These are phyloP conservation scores for Pseudomyrmex gracilis DNA, from an alignment of 1,140 invertebrate genomes.

Conservation along the genomic window DNA sequence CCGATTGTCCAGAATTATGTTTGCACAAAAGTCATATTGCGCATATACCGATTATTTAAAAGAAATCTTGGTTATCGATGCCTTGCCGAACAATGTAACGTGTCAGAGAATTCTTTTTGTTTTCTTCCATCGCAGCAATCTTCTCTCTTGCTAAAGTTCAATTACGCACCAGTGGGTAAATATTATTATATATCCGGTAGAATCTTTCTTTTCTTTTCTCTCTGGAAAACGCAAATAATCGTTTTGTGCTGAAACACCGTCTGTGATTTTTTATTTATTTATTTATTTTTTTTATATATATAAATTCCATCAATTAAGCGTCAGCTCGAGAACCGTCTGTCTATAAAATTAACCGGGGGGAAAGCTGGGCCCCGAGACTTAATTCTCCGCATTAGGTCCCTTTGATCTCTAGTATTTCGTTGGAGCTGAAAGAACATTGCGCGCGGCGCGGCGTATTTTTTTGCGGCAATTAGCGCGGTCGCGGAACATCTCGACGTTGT, in stretches of 20 bases:
- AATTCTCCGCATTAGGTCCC: slow-evolving; percentile 1
- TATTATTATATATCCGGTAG: no score
- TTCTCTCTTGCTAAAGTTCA: not conserved
- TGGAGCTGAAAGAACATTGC: slow-evolving; percentile 7
- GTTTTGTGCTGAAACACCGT: not conserved
- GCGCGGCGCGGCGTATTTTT: slow-evolving; percentile 20
- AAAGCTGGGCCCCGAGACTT: not conserved
- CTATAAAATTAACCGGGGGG: slow-evolving; percentile 8
- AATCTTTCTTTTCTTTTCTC: no score
- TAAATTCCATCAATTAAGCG: not conserved
- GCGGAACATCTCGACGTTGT: slow-evolving; percentile 23
- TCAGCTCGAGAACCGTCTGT: not conserved
- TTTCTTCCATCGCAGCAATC: not conserved
- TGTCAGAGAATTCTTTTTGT: not conserved
- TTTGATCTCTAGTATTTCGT: slow-evolving; percentile 12
- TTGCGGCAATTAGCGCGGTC: slow-evolving; percentile 43
- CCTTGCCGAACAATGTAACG: no score
- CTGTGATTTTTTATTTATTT: no score
- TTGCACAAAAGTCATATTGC: no score
- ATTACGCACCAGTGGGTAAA: not conserved
- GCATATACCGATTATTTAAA: no score
- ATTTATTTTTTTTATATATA: not conserved
- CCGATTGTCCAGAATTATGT: no score
- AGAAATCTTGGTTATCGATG: no score
- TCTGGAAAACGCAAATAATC: not conserved